Percentiles rank a stretch among this genome's conserved stretches.
These are phyloP conservation scores for Sylvilagus bachmani DNA, from an alignment of 2,113 vertebrate genomes.

Conservation along the genomic window DNA sequence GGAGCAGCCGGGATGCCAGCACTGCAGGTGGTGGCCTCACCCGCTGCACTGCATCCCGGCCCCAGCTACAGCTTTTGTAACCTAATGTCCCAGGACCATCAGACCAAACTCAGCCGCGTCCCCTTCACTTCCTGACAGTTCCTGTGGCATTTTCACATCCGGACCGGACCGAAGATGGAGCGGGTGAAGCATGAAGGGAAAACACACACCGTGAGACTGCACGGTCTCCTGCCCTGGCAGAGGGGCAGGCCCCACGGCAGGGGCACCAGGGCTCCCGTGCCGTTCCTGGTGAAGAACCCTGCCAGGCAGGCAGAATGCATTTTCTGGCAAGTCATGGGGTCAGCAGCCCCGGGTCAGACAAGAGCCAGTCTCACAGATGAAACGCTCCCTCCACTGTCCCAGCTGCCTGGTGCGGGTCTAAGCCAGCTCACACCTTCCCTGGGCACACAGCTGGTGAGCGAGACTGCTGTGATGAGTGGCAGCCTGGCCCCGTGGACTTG, in stretches of 20 bases:
- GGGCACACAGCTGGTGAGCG: not conserved
- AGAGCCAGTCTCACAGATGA: not conserved
- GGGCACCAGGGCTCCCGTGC: too few species aligned
- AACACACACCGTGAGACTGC: too few species aligned
- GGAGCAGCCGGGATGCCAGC: too few species aligned
- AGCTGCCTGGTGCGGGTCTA: not conserved
- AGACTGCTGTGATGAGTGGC: too few species aligned
- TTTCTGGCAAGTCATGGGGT: not conserved
- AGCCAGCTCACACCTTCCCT: too few species aligned
- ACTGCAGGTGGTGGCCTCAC: too few species aligned
- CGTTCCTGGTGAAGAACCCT: accelerated
- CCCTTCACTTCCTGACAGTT: not conserved
- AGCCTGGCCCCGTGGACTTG: not conserved
- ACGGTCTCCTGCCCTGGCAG: not conserved
- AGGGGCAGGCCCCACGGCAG: too few species aligned
- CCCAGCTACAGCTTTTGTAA: not conserved
- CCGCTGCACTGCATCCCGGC: too few species aligned
- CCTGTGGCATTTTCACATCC: not conserved
- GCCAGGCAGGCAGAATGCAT: too few species aligned
- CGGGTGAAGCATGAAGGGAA: not conserved
- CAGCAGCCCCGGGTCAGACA: not conserved
- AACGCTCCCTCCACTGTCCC: not conserved
- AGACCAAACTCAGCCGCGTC: not conserved
- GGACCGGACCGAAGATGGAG: not conserved
- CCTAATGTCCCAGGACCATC: not conserved